Evolutionary conservation across 2,113 vertebrate species (phyloP).

Genomic region (Malurus cyaneus): DNA sequence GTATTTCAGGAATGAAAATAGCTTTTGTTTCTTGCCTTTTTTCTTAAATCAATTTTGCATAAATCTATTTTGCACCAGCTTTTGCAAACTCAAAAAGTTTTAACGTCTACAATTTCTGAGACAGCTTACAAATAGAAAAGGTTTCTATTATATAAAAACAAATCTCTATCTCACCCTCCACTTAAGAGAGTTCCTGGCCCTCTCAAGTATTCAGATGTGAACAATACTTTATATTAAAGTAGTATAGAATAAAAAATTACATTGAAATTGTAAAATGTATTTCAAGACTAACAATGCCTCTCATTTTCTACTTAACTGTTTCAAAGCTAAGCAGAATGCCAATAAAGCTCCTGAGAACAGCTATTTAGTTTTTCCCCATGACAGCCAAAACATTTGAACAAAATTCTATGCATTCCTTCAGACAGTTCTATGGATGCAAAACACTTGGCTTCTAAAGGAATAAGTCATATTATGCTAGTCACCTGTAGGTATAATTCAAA

Average conservation of each 20-base stretch:
- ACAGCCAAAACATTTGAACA: slow-evolving; percentile 3
- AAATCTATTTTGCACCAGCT: not conserved
- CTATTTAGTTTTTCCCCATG: not conserved
- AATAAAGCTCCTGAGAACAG: not conserved
- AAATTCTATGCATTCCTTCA: not conserved
- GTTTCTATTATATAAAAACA: not conserved
- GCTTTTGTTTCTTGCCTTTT: not conserved
- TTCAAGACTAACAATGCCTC: not conserved
- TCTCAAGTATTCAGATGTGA: not conserved
- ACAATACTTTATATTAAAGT: not conserved
- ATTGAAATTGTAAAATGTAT: not conserved
- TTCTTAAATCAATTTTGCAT: not conserved
- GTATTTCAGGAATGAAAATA: not conserved
- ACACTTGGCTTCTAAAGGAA: not conserved
- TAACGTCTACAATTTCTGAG: not conserved
- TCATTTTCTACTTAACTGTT: not conserved
- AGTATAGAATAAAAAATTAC: not conserved
- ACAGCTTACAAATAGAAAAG: not conserved
- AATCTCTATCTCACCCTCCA: not conserved
- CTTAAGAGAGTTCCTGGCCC: not conserved
- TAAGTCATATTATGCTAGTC: not conserved
- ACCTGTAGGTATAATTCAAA: slow-evolving; percentile 5
- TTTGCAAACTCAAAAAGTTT: not conserved
- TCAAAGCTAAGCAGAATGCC: not conserved
- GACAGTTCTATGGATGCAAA: not conserved